Base-by-base conservation (phyloP, 2,113 vertebrate genomes). In the Thamnophis sirtalis region DNA sequence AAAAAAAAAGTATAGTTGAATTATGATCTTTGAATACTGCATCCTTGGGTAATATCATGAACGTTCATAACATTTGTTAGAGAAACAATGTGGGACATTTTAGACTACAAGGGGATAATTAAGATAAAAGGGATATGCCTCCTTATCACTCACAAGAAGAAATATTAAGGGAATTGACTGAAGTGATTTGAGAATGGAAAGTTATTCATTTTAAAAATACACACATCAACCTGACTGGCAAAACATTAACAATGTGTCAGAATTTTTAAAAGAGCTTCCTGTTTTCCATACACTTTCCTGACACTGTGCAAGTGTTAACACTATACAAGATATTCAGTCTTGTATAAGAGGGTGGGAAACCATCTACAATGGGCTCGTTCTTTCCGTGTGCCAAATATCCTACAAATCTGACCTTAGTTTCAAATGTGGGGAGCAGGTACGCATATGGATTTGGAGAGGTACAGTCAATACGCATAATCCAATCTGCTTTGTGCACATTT, bases 21-120 rank as follows among this genome's bases (percentile, higher is more conserved):
- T 94, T 91, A 92, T 90, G 88, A 94, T 95, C 89, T 92, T 95
- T 94, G 92, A 95, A 94, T 93, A 84, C 91, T 96, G 93, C 91
- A 55, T 93, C 89, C n/a, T 93, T 60, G 84, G 33, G 28, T 93
- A 95, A 93, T 91, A 93, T 50, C 1, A 91, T 96, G 93, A 96
- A 97, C 93, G 33, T 19, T 95, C 28, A 49, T 93, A 92, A 91
- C 50, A 96, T 89, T 50, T 92, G 80, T 7, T 50, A 55, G 56
- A 13, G 7, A 92, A 94, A 96, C 91, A 93, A 92, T 93, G 95
- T 84, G n/a, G 53, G 4, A 26, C 80, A 9, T 93, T 95, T 95
- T 15, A 3, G 33, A 92, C 95, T 88, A 95, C 80, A 93, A 95
- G 88, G 93, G 93, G 93, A 94, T 86, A 96, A 92, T 94, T 94